Evolutionary conservation across 2,113 vertebrate genomes (phyloP), one percentile per base, ranked within the genome.

Genomic region (Macrotus californicus): DNA sequence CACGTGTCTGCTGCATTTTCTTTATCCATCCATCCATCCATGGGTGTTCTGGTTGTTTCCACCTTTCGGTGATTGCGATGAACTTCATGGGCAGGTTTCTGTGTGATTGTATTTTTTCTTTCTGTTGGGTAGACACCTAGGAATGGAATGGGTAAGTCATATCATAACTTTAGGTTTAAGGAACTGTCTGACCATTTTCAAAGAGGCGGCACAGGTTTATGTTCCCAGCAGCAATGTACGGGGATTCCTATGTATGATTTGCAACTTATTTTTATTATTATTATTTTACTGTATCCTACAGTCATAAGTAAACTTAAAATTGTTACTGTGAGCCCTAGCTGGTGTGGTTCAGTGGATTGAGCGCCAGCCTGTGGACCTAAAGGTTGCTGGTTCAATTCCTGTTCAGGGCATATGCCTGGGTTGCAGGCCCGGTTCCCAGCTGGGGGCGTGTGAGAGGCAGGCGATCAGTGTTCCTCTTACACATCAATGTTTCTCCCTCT

Each of bases 1-100:
- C 34, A 1, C 26, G 70, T 18, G 1, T 22, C 8, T 41, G 85
- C n/a, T 64, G 5, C 12, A 3, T 61, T 13, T 15, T 31, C 31
- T 84, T 36, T 48, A 26, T 31, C n/a, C 46, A 1, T n/a, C 50
- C 10, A 4, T 24, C 54, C 0, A 12, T 14, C 5, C 7, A 0
- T 34, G 66, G 43, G 4, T 19, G 8, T 34, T 22, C 54, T 21
- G 31, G 2, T 22, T 6, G 13, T 70, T 52, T 73, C 22, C 8
- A 50, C 24, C 52, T 52, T 48, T 82, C 5, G 18, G 43, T 36
- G 73, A 2, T 43, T 29, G 67, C 15, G 29, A 22, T 56, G 69
- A 39, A 59, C 52, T 26, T 39, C 5, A 8, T 0, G 4, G 19
- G 7, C 50, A 11, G 70, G 50, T 21, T 84, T 88, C 31, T 15